Evolutionary conservation across 2,113 vertebrate genomes (phyloP).

Genomic region (Saiga tatarica): DNA sequence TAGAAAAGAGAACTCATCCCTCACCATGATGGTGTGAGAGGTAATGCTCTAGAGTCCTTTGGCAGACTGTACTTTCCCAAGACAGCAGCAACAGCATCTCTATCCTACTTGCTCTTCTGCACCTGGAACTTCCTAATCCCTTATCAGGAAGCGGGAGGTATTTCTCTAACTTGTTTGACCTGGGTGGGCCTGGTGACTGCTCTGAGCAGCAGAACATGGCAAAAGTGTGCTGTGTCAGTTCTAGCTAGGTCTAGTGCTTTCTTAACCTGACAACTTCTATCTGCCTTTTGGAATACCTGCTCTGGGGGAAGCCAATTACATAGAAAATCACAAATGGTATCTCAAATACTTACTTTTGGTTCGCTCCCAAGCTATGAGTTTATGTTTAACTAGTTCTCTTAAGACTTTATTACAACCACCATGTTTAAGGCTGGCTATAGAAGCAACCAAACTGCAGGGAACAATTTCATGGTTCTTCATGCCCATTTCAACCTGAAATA

Average conservation of each 20-base stretch:
- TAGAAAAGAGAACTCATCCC: not conserved
- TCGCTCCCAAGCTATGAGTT: conserved; percentile 90
- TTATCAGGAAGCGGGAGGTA: not conserved
- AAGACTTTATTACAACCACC: conserved; percentile 97
- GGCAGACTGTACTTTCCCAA: not conserved
- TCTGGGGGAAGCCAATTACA: not conserved
- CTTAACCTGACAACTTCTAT: not conserved
- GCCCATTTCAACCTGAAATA: conserved; percentile 97
- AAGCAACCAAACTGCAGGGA: conserved; percentile 92
- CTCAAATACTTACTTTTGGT: conserved; percentile 89
- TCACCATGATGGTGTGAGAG: not conserved
- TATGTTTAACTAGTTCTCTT: conserved; percentile 93
- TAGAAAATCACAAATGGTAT: conserved; percentile 13
- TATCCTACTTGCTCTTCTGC: not conserved
- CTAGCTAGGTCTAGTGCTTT: not conserved
- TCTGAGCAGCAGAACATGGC: not conserved
- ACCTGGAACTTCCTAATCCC: not conserved
- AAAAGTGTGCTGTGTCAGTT: not conserved
- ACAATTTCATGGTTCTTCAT: conserved; percentile 99
- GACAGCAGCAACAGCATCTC: not conserved
- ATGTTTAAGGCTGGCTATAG: conserved; percentile 96
- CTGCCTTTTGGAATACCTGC: not conserved
- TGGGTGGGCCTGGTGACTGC: not conserved
- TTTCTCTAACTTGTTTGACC: not conserved
- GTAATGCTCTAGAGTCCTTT: not conserved